These are phyloP conservation scores for Habroteleia sp. DNA, from an alignment of 2,888 invertebrate species.

Conservation along the genomic window DNA sequence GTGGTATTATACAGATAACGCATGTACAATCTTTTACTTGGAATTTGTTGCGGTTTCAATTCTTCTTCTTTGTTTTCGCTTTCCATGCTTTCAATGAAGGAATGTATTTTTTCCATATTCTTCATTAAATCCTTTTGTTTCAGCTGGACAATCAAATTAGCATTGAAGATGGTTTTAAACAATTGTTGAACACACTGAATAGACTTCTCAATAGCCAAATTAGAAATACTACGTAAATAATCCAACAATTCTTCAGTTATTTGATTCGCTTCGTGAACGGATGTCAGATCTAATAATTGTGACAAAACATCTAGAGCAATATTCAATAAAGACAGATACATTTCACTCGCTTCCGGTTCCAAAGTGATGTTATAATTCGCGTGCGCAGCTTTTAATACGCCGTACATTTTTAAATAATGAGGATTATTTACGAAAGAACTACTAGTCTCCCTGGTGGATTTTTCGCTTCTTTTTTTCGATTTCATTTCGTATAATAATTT, in stretches of 20 bases:
- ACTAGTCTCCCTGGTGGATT: constrained; percentile 64
- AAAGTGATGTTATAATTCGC: constrained; percentile 94
- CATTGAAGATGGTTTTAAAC: constrained; percentile 88
- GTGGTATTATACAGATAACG: constrained; percentile 36
- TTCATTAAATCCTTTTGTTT: constrained; percentile 72
- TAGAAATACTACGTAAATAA: constrained; percentile 88
- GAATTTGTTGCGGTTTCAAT: too few relatives aligned
- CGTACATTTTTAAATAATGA: constrained; percentile 93
- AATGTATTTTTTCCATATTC: constrained; percentile 58
- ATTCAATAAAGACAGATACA: constrained; percentile 86
- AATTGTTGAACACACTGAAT: constrained; percentile 90
- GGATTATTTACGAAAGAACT: constrained; percentile 85
- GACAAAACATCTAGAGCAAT: constrained; percentile 85
- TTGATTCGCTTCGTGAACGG: constrained; percentile 86
- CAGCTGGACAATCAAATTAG: constrained; percentile 84
- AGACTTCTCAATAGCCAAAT: constrained; percentile 88
- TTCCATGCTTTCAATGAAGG: constrained; percentile 28
- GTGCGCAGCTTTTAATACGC: constrained; percentile 90
- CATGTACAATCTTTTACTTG: constrained; percentile 31
- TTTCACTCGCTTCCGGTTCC: constrained; percentile 88
- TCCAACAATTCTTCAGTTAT: constrained; percentile 90
- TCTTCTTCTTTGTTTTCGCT: constrained; percentile 51
- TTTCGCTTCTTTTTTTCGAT: constrained; percentile 81
- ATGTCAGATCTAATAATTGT: constrained; percentile 87
- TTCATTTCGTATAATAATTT: constrained; percentile 75